Conservation (phyloP, 2,888 invertebrate genomes). For the Heliconius charithonia region DNA sequence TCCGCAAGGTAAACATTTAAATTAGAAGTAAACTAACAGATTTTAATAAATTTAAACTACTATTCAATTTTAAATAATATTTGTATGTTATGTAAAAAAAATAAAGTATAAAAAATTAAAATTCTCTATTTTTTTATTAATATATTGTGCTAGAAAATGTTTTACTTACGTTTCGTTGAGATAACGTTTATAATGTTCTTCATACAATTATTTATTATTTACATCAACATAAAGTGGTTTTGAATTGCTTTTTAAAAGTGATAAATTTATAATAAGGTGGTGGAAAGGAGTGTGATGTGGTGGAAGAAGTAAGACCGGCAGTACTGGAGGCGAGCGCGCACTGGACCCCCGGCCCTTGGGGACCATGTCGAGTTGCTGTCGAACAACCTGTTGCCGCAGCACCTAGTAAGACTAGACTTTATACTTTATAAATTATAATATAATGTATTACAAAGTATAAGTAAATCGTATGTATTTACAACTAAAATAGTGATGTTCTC, state of each 20-base stretch:
- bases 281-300: constrained; percentile 76
- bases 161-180: no score
- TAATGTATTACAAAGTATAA: no score
- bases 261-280: constrained; percentile 59
- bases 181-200: no score
- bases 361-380: constrained; percentile 73
- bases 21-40: not conserved
- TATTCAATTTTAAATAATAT: no score
- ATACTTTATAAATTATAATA: not conserved
- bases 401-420: constrained; percentile 51
- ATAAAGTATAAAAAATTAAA: no score
- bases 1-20: constrained; percentile 67
- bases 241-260: no score
- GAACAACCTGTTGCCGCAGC: constrained; percentile 63
- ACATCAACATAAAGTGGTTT: no score
- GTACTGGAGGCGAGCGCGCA: constrained; percentile 79
- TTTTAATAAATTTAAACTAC: not conserved
- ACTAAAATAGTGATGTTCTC: not conserved
- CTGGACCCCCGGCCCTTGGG: constrained; percentile 82
- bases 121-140: not conserved
- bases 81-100: no score
- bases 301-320: constrained; percentile 75
- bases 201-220: no score
- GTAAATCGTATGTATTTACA: no score
- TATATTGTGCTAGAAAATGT: no score